Evolutionary conservation across 2,888 invertebrate species (phyloP).

Genomic region (Brachylomia viminalis): DNA sequence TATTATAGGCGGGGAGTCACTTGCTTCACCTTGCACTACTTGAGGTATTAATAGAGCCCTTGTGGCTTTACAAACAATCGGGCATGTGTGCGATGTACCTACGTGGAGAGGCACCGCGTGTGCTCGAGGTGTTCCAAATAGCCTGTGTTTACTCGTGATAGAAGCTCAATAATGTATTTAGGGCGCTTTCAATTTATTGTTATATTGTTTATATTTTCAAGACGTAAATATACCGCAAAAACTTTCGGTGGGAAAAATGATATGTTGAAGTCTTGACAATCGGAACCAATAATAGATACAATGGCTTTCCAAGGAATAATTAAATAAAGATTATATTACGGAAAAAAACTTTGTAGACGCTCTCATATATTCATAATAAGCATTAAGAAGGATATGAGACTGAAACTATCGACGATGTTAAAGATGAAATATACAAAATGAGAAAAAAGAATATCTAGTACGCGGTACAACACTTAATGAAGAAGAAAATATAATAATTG

Average conservation of each 20-base stretch:
- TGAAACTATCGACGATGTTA: background rate
- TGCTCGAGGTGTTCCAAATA: constrained; percentile 13
- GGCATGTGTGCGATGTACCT: constrained; percentile 23
- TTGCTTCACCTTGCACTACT: constrained; percentile 62
- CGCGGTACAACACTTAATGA: too few species aligned
- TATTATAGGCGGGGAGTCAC: constrained; percentile 34
- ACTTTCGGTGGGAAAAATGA: background rate
- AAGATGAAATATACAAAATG: background rate
- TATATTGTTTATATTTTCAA: constrained; percentile 6
- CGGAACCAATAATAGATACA: background rate
- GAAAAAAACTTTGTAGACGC: constrained; percentile 1
- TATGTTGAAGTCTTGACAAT: background rate
- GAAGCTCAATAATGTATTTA: background rate
- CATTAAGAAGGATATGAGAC: background rate
- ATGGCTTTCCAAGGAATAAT: background rate
- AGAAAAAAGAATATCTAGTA: background rate
- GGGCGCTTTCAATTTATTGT: too few species aligned
- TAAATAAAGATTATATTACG: background rate
- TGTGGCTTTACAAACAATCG: constrained; percentile 28
- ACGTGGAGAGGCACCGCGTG: constrained; percentile 17
- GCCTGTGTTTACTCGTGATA: constrained; percentile 17
- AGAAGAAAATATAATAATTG: constrained; percentile 7
- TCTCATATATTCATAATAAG: background rate
- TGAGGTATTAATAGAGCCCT: constrained; percentile 62
- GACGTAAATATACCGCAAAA: background rate